phyloP scores from a whole-genome alignment of 2,888 invertebrate genomes.

The Melanophora roralis region DNA sequence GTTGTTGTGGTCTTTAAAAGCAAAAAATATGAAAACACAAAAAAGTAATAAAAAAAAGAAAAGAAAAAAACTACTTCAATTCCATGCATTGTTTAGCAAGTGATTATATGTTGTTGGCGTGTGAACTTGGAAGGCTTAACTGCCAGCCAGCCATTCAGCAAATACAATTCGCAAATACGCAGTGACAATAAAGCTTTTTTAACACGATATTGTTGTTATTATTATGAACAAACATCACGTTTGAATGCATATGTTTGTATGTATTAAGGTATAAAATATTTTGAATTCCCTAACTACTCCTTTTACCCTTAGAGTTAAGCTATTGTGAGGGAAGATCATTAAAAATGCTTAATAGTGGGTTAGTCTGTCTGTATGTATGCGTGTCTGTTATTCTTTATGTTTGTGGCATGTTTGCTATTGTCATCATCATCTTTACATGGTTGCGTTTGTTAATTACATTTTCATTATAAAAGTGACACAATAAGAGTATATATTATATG shows the following conservation, averaged over 20 bases:
- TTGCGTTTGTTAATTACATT: slow-evolving; percentile 57
- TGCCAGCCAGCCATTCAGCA: not conserved
- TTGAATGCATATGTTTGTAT: not conserved
- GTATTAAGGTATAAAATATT: slow-evolving; percentile 13
- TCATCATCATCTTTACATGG: slow-evolving; percentile 58
- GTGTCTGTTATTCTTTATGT: not conserved
- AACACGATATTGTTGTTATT: slow-evolving; percentile 38
- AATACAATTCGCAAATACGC: slow-evolving; percentile 42
- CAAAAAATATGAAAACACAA: slow-evolving; percentile 26
- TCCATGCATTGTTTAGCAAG: slow-evolving; percentile 58
- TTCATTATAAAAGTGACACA: slow-evolving; percentile 59
- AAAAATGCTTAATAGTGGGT: slow-evolving; percentile 45
- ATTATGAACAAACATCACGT: too few relatives aligned
- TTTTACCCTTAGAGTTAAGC: slow-evolving; percentile 40
- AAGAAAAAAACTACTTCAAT: slow-evolving; percentile 8
- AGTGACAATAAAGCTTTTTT: slow-evolving; percentile 58
- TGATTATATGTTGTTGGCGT: slow-evolving; percentile 62
- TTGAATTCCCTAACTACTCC: slow-evolving; percentile 57
- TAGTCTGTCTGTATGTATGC: slow-evolving; percentile 7
- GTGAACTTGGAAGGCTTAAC: slow-evolving; percentile 52
- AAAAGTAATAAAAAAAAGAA: slow-evolving; percentile 9
- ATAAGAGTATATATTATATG: slow-evolving; percentile 23
- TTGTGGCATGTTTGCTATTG: slow-evolving; percentile 45
- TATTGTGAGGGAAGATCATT: slow-evolving; percentile 33
- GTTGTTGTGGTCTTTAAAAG: not conserved